These are phyloP conservation scores for Buceros bicornis DNA, from an alignment of 2,797 vertebrate species.

Conservation along the genomic window DNA sequence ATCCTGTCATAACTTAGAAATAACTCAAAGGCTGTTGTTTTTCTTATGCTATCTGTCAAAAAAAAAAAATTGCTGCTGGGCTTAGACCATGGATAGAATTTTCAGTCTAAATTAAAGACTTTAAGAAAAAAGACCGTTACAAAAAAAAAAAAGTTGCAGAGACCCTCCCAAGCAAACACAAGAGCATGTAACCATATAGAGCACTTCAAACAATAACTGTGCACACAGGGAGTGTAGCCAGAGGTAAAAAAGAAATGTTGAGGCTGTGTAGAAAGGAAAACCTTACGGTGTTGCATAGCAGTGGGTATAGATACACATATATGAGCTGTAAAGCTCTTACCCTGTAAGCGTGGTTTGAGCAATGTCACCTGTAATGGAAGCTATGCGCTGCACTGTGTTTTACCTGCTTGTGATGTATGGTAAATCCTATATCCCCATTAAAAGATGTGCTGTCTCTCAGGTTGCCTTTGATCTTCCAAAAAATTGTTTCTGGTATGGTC, in stretches of 20 bases:
- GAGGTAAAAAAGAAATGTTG: background rate
- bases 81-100: background rate
- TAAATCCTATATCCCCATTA: background rate
- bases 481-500: background rate
- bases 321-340: background rate
- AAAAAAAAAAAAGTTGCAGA: background rate
- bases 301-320: background rate
- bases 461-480: background rate
- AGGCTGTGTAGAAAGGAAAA: background rate
- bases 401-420: background rate
- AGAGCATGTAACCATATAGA: background rate
- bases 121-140: background rate
- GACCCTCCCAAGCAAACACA: background rate
- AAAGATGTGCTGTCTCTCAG: background rate
- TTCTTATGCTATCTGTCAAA: background rate
- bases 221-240: background rate
- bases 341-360: background rate
- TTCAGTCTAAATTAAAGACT: background rate
- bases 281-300: rapidly evolving
- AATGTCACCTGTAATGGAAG: background rate
- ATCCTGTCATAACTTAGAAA: background rate
- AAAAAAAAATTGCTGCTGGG: background rate
- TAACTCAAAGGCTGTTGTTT: background rate
- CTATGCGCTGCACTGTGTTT: background rate
- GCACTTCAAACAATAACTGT: background rate